Conservation (phyloP, 2,797 vertebrate genomes). For the Meda fulgida region DNA sequence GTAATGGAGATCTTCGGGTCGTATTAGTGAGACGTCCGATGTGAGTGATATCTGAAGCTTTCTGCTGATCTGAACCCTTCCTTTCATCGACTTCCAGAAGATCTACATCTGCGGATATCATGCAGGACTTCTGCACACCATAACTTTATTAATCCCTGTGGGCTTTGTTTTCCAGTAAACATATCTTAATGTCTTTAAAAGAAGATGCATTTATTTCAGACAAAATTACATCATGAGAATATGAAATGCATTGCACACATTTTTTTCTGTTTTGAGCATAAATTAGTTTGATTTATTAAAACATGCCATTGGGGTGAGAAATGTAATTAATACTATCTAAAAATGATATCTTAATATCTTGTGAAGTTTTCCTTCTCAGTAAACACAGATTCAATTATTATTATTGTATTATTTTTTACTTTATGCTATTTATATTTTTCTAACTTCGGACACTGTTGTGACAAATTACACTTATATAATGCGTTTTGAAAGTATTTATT, state of each 20-base stretch:
- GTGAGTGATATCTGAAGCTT: background rate
- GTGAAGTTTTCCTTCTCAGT: background rate
- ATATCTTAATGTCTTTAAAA: background rate
- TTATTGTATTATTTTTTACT: background rate
- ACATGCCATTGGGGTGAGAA: too few relatives aligned
- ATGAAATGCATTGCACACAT: background rate
- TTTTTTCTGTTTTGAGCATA: background rate
- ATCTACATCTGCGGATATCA: background rate
- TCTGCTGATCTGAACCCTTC: background rate
- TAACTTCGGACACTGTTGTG: background rate
- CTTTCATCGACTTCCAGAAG: background rate
- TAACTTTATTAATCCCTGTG: background rate
- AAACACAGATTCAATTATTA: background rate
- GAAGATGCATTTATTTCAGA: background rate
- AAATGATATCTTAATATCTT: background rate
- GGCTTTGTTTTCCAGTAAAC: background rate
- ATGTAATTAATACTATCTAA: too few relatives aligned
- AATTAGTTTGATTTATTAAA: too few relatives aligned
- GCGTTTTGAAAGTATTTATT: background rate
- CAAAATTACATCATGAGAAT: background rate
- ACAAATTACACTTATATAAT: background rate
- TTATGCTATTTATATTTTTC: background rate
- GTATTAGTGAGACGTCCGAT: slow-evolving; percentile 2
- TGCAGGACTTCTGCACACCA: background rate
- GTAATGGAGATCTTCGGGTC: slow-evolving; percentile 43